Evolutionary conservation across 1,140 invertebrate genomes (phyloP), one percentile per base, ranked within the genome.

Genomic region (Drosophila ananassae): DNA sequence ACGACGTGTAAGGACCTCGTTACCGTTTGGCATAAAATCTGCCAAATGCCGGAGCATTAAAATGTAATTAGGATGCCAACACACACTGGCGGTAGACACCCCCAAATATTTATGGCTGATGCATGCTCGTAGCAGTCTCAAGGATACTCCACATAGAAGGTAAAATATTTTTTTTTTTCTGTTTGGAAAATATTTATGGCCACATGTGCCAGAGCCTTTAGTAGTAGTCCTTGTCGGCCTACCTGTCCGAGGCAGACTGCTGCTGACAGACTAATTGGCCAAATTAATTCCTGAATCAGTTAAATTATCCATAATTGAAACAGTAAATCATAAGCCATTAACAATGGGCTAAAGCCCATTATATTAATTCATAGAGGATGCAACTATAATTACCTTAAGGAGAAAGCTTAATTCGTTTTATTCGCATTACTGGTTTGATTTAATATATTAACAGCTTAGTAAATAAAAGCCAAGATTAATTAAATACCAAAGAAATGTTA

Each of bases 41-140:
- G 50, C 21, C 62, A 75, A 60, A 61, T 75, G 72, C 39, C 12
- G 30, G 47, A 34, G 57, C 74, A 77, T 77, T 77, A 77, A 77
- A 77, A 77, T 77, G 74, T 77, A 77, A 77, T 77, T 77, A 77
- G 73, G 64, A 57, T 76, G 37, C 41, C 52, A 61, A 46, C 73
- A 71, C 37, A 69, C 21, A 32, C 48, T 37, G 30, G n/a, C 56
- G 34, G 25, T 37, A 44, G 59, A 25, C 48, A 13, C 60, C 24
- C 24, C 21, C 48, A 54, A 59, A 67, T 67, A 75, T 76, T 76
- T 75, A 76, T 76, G 61, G 62, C 50, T 39, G 21, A 59, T 67
- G 51, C 41, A 47, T 76, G 61, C 55, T 74, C 39, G 39, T 37
- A 74, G 32, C 73, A 75, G 55, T 17, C 47, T 60, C 61, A 60